Evolutionary conservation across 2,888 invertebrate species (phyloP), one percentile per base, ranked within the genome.

Genomic region (Cotesia congregata): DNA sequence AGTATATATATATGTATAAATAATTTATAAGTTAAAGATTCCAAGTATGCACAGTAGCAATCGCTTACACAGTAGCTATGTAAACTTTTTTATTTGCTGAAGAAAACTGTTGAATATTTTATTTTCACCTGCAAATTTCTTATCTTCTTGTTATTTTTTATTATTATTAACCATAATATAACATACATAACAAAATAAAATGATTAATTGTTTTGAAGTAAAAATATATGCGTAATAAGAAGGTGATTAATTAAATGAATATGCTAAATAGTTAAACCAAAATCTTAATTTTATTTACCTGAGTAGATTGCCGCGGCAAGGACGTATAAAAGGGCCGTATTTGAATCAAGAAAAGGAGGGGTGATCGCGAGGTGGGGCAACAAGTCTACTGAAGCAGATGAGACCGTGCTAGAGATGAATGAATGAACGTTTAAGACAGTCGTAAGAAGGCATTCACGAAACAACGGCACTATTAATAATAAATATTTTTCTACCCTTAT

Each of bases 391-490:
- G 72, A 79, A 78, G 78, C 75, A 77, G 81, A 82, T 80, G 80
- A 79, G 80, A 72, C 75, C 69, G 74, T 65, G 76, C 72, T 77
- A 76, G 77, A 81, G 84, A 88, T 86, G 88, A 87, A 88, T 88
- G 88, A 88, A 88, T 87, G 88, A 87, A 88, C 86, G 79, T 81
- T 85, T 86, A 85, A 86, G 85, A 86, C 86, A 87, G 87, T 87
- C 85, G 86, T 84, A 83, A 84, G 86, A 84, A 84, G 83, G 81
- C 80, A 86, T 86, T 86, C 86, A 85, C 83, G 82, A 86, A 86
- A 86, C 83, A 82, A 78, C 80, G 81, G 79, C 80, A 80, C 81
- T 68, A 71, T 80, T 77, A 38, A 61, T 30, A 60, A 65, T 41
- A n/a, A 72, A n/a, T 72, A 50, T 20, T 40, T 61, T 71, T 71